Evolutionary conservation across 2,797 vertebrate genomes (phyloP), one percentile per base, ranked within the genome.

Genomic region (Macroramphosus scolopax): DNA sequence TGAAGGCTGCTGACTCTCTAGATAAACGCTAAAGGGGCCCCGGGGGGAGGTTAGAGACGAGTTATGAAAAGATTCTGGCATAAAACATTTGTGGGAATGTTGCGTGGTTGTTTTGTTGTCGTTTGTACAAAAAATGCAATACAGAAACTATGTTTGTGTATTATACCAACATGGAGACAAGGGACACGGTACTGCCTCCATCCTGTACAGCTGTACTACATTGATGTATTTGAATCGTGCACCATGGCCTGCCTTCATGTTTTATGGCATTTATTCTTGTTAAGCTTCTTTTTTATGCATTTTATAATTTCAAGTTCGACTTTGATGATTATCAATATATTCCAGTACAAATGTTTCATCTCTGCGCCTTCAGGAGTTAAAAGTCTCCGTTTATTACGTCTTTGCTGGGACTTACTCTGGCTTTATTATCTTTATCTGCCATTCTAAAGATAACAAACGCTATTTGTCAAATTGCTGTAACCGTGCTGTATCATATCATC

Each of bases 121-220:
- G 22, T 6, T 26, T 53, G 26, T 37, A 2, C 12, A 42, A 12
- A 8, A 17, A 12, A 48, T 51, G 52, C 47, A 60, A 33, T 36
- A 46, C 34, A 13, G 33, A n/a, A n/a, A n/a, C n/a, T n/a, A n/a
- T n/a, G n/a, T n/a, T n/a, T n/a, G n/a, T n/a, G n/a, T n/a, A n/a
- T n/a, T n/a, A n/a, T n/a, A n/a, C n/a, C n/a, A n/a, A n/a, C n/a
- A n/a, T n/a, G n/a, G n/a, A n/a, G n/a, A n/a, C n/a, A n/a, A n/a
- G n/a, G n/a, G n/a, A n/a, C n/a, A n/a, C n/a, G n/a, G n/a, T n/a
- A 5, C 46, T 70, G 66, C 65, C 65, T 75, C 74, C 31, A 52
- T 68, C 15, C 5, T 35, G 22, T 57, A 25, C 54, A 51, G 13
- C 38, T 46, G 36, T 46, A 9, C 17, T n/a, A n/a, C n/a, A n/a